Evolutionary conservation across 2,113 vertebrate genomes (phyloP).

Genomic region (Saccopteryx leptura): DNA sequence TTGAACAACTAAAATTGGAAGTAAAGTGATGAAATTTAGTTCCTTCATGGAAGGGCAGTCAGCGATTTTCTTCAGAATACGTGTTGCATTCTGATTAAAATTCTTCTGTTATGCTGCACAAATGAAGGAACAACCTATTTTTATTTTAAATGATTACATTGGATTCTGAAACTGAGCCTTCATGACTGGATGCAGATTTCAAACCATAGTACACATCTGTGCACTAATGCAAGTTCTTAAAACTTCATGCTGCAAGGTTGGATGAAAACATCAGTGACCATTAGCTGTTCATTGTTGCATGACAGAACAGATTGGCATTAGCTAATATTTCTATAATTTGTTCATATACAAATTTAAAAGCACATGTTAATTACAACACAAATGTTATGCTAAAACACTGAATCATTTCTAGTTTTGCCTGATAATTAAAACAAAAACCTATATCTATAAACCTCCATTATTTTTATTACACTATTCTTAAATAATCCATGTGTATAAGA

Average conservation of each 20-base stretch:
- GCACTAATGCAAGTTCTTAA: slow-evolving; percentile 27
- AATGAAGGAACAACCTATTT: slow-evolving; percentile 55
- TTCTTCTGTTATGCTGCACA: neutral
- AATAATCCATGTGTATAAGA: neutral
- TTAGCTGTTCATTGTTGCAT: slow-evolving; percentile 35
- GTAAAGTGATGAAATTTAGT: neutral
- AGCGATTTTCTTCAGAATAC: slow-evolving; percentile 52
- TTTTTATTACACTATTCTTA: neutral
- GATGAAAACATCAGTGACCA: slow-evolving; percentile 2
- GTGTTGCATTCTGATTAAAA: slow-evolving; percentile 43
- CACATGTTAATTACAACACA: slow-evolving; percentile 17
- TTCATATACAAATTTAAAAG: slow-evolving; percentile 50
- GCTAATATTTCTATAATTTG: slow-evolving; percentile 16
- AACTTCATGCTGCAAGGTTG: neutral
- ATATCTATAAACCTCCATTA: neutral
- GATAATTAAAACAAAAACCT: neutral
- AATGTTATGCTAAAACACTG: slow-evolving; percentile 10
- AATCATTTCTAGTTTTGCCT: slow-evolving; percentile 12
- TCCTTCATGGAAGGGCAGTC: neutral
- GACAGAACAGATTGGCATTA: slow-evolving; percentile 31
- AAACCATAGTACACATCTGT: slow-evolving; percentile 34
- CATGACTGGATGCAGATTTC: slow-evolving; percentile 19
- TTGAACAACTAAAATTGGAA: slow-evolving; percentile 44
- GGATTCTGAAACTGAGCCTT: slow-evolving; percentile 11
- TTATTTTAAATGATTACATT: slow-evolving; percentile 38